A percentile compares a stretch with the other conserved stretches of the same genome.
Conservation (phyloP, 2,113 vertebrate genomes). For the Dissostichus mawsoni region DNA sequence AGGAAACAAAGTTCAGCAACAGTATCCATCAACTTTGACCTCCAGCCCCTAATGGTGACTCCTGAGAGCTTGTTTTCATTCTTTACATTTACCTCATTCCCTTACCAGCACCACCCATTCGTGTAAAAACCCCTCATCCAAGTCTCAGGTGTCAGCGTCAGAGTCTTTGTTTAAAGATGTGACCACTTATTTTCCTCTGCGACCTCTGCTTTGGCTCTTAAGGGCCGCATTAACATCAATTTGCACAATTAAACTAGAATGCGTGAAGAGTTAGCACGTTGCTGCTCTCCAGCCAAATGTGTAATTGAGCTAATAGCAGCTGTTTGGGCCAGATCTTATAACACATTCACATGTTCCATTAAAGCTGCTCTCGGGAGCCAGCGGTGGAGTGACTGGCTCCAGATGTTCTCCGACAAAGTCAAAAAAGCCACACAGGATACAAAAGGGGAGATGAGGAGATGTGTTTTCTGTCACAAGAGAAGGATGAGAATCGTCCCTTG, state of each 20-base stretch:
- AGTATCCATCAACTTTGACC: constrained; percentile 54
- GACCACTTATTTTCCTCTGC: constrained; percentile 51
- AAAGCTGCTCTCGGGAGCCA: constrained; percentile 58
- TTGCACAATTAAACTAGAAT: constrained; percentile 67
- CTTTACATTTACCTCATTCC: constrained; percentile 57
- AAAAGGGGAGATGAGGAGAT: constrained; percentile 56
- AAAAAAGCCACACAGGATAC: constrained; percentile 56
- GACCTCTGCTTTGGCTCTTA: constrained; percentile 38
- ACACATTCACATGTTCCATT: constrained; percentile 78
- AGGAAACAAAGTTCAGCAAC: constrained; percentile 42
- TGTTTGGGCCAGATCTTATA: constrained; percentile 65
- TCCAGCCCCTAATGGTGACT: constrained; percentile 34
- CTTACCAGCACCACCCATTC: background rate
- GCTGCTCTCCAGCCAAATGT: constrained; percentile 64
- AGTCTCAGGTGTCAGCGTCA: constrained; percentile 1
- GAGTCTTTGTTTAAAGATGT: constrained; percentile 12
- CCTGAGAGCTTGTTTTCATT: constrained; percentile 63
- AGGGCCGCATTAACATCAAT: constrained; percentile 55
- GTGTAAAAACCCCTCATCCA: constrained; percentile 4
- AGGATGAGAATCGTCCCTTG: constrained; percentile 39
- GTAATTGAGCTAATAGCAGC: constrained; percentile 75
- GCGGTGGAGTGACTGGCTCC: constrained; percentile 73
- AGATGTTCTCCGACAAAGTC: constrained; percentile 68
- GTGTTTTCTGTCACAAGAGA: constrained; percentile 66
- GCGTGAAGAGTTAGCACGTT: constrained; percentile 70